Evolutionary conservation across 2,797 vertebrate genomes (phyloP), one percentile per base, ranked within the genome.

Genomic region (Megalops cyprinoides): DNA sequence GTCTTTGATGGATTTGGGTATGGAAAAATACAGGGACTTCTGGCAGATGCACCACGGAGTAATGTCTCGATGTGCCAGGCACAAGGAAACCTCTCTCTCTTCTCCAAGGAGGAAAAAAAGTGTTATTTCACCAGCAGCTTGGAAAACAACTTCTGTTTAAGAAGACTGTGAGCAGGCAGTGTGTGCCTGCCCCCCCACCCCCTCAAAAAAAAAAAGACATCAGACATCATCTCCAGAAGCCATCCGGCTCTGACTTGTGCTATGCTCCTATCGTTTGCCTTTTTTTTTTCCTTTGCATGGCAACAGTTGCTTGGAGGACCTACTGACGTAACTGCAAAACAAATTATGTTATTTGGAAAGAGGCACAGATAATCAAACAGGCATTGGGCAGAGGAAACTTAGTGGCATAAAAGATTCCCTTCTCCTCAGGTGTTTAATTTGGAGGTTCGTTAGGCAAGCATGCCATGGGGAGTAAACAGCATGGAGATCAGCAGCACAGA

Each of bases 311-410:
- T 82, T 25, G 49, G 18, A 44, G 74, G 81, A 78, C 65, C 42
- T 42, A 84, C 87, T 88, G 90, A 92, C 79, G 87, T 86, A 88
- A 91, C 85, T 89, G 90, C 89, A 90, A 90, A 91, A 92, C 89
- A 92, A 91, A 88, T 85, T 92, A 82, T 93, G 94, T 93, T 89
- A 90, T 92, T 93, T 94, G 93, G 93, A 94, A 90, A 89, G 89
- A 83, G 12, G 74, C 78, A 49, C 81, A 87, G 86, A 85, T 90
- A 90, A 87, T 91, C 90, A 94, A 93, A 93, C 88, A 93, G 80
- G 77, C 46, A 76, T 9, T 55, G 82, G 85, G 87, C 87, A 87
- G 89, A 87, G 89, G 84, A 90, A 89, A 90, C 85, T 90, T 48
- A 82, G 81, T 28, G 83, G 88, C 82, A 93, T 93, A 88, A 94